Base-by-base conservation (phyloP, 2,888 invertebrate genomes). In the Cylindroiulus punctatus region DNA sequence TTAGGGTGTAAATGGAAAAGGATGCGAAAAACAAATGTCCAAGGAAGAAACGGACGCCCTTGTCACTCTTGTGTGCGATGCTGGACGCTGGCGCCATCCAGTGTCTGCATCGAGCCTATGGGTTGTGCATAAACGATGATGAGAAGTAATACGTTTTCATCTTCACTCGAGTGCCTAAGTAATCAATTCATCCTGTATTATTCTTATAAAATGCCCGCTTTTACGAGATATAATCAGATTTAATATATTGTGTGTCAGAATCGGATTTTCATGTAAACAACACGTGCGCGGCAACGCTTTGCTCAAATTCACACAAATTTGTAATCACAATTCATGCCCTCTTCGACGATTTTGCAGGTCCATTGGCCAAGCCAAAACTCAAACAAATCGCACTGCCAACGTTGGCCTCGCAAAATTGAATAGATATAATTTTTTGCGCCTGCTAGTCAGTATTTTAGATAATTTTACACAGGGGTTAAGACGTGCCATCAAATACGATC, bases 211-310 rank as follows among this genome's bases (percentile, higher is more conserved):
- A 76, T 30, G 30, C 26, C 76, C 26, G 7, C 30, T 26, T 26
- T 30, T 76, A 76, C 76, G 76, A 76, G 76, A 30, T 76, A 76
- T 76, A 76, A 76, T 76, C 76, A 76, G 76, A 76, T 76, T 76
- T 76, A 76, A 76, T 76, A 76, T 76, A 76, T 76, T 76, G 30
- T 30, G 30, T 76, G 76, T 44, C 7, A 44, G 19, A 52, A 52
- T 52, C 2, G 44, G 44, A 44, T n/a, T 65, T 65, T 65, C 57
- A 65, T 65, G 22, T 22, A 5, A 57, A n/a, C 19, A 65, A 22
- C 57, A 65, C 52, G 12, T 52, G n/a, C 7, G 19, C n/a, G 19
- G 52, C n/a, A 52, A n/a, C n/a, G 52, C 52, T 52, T 52, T 52
- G n/a, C n/a, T n/a, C 1, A 52, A 17, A 5, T 52, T 52, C 52